phyloP scores from a whole-genome alignment of 2,888 invertebrate genomes.

The Temnothorax unifasciatus region DNA sequence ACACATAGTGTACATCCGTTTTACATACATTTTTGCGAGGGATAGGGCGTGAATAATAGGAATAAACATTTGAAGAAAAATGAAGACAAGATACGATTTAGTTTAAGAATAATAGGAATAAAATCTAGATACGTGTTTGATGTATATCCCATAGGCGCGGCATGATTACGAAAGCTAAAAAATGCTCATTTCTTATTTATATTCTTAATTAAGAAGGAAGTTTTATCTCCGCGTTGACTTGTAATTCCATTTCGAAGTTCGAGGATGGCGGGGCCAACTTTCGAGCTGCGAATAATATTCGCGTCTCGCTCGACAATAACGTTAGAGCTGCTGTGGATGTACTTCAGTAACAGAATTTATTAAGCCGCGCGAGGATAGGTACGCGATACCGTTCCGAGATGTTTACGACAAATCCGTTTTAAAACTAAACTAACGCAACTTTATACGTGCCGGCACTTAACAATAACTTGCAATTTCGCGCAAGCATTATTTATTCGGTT shows the following conservation, averaged over 20 bases:
- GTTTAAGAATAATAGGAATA: too few species aligned
- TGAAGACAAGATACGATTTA: too few species aligned
- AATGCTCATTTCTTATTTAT: not conserved
- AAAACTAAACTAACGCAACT: slow-evolving; percentile 10
- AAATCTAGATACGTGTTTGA: not conserved
- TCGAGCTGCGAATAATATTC: slow-evolving; percentile 39
- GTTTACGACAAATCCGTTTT: slow-evolving; percentile 8
- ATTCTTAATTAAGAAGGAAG: not conserved
- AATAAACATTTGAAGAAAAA: not conserved
- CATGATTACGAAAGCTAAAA: not conserved
- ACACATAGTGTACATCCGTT: not conserved
- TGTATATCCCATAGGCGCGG: not conserved
- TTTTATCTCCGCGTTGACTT: slow-evolving; percentile 35
- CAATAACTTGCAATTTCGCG: not conserved
- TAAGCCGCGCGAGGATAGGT: not conserved
- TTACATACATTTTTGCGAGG: too few species aligned
- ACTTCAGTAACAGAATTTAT: slow-evolving; percentile 13
- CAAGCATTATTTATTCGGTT: not conserved
- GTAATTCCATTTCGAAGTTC: slow-evolving; percentile 45
- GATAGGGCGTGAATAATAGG: too few species aligned
- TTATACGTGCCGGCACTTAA: not conserved
- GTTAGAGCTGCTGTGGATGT: slow-evolving; percentile 19
- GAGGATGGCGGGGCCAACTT: slow-evolving; percentile 34
- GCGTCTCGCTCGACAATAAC: slow-evolving; percentile 40
- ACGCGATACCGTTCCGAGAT: slow-evolving; percentile 5